Base-by-base conservation (phyloP, 2,797 vertebrate species). In the Periophthalmus magnuspinnatus region DNA sequence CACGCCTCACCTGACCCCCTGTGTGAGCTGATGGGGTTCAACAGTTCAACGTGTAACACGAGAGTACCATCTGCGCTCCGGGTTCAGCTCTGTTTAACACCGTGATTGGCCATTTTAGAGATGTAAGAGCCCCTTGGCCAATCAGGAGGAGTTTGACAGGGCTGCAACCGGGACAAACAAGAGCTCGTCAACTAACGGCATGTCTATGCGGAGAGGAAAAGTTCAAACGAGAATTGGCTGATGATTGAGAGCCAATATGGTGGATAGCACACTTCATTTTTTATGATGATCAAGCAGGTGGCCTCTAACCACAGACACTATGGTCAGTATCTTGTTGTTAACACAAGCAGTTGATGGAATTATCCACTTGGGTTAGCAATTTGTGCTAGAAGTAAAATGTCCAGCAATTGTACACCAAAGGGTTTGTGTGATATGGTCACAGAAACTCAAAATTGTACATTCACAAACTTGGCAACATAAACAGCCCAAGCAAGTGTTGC, bases 1-100 rank as follows among this genome's bases (percentile, higher is more conserved):
- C 79, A 68, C 77, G 76, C 68, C 56, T 80, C 84, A 77, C 68
- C 84, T 82, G 86, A 85, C 88, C 82, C 71, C 64, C 69, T 9
- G 55, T 57, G 34, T 14, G 56, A 80, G 79, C 76, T 91, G 88
- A 92, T 89, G 89, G 90, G 86, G 91, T 91, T 91, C 88, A 90
- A 80, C 81, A 89, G 91, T 90, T 91, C 86, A 89, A 70, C 62
- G 80, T 86, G 84, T 80, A 81, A 86, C 81, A 71, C 82, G 48
- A 19, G 75, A 79, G 70, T 70, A 80, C 84, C 84, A 86, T 88
- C 86, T 89, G 90, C 33, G 75, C 60, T 57, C 63, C 24, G 21
- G 81, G 85, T 80, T 90, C 83, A 62, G 83, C 86, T 81, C 77
- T 78, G 86, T 88, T 90, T 89, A 84, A 87, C 85, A 82, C n/a